Conservation (phyloP, 2,797 vertebrate species). For the Muscicapa comitata region DNA sequence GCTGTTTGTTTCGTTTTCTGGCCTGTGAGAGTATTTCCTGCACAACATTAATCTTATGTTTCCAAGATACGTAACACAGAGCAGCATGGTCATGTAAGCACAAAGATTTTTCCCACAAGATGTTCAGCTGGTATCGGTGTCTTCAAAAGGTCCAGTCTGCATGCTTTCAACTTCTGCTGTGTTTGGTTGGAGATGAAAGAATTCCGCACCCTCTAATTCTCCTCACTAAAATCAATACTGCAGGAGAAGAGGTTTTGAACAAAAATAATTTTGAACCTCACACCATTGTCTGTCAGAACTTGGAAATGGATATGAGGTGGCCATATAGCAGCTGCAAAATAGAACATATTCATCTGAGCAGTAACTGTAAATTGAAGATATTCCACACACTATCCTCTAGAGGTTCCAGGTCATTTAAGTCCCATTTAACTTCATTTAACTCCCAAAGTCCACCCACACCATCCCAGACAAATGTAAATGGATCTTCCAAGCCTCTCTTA, state of each 20-base stretch:
- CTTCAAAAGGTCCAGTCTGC: not conserved
- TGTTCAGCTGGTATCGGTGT: not conserved
- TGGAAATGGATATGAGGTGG: not conserved
- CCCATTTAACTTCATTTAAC: not conserved
- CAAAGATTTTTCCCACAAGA: constrained; percentile 32
- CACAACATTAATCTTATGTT: not conserved
- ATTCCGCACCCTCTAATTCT: not conserved
- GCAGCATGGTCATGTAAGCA: not conserved
- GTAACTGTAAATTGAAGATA: not conserved
- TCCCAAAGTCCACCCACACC: not conserved
- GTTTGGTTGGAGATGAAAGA: not conserved
- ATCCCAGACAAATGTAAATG: not conserved
- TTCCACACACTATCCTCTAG: accelerated
- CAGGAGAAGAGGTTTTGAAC: not conserved
- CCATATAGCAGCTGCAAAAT: not conserved
- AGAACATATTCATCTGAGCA: not conserved
- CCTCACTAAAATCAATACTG: not conserved
- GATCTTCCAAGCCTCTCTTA: not conserved
- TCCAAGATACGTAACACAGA: not conserved
- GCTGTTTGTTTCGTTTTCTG: constrained; percentile 44
- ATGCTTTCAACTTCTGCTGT: not conserved
- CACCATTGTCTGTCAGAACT: not conserved
- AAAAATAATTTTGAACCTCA: not conserved
- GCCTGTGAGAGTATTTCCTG: constrained; percentile 3
- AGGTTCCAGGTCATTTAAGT: not conserved